phyloP scores from a whole-genome alignment of 1,140 invertebrate species.

The Leptinotarsa defecta region DNA sequence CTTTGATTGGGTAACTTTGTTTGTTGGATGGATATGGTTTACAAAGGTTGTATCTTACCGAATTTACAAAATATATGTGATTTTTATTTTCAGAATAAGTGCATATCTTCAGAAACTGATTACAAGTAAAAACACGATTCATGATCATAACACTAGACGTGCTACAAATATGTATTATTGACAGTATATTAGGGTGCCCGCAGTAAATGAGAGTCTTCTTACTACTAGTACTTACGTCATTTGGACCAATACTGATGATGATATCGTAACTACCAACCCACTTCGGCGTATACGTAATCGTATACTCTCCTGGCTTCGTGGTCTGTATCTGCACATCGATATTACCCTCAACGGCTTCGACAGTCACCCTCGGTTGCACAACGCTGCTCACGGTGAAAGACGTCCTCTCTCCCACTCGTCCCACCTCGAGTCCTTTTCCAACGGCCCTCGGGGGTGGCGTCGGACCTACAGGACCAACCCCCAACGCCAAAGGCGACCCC shows the following conservation, averaged over 20 bases:
- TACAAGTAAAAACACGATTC: no score
- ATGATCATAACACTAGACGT: no score
- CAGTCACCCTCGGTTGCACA: conserved; percentile 57
- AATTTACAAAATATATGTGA: no score
- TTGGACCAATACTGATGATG: conserved; percentile 59
- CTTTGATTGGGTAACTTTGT: no score
- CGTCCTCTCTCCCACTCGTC: conserved; percentile 73
- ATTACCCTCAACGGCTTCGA: conserved; percentile 53
- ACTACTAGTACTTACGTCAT: conserved; percentile 49
- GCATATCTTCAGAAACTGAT: no score
- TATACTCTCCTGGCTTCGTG: conserved; percentile 55
- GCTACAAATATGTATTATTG: no score
- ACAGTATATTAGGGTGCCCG: no score
- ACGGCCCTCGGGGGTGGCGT: conserved; percentile 59
- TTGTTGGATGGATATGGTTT: no score
- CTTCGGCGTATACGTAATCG: conserved; percentile 69
- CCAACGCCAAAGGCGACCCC: conserved; percentile 67
- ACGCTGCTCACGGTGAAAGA: conserved; percentile 72
- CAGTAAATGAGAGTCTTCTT: no score
- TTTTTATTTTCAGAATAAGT: no score
- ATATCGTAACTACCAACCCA: conserved; percentile 76
- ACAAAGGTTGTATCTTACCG: no score
- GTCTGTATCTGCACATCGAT: conserved; percentile 53
- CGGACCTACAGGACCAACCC: conserved; percentile 56
- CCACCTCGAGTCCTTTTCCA: conserved; percentile 68